Evolutionary conservation across 2,888 invertebrate species (phyloP).

Genomic region (Malacosoma neustria): DNA sequence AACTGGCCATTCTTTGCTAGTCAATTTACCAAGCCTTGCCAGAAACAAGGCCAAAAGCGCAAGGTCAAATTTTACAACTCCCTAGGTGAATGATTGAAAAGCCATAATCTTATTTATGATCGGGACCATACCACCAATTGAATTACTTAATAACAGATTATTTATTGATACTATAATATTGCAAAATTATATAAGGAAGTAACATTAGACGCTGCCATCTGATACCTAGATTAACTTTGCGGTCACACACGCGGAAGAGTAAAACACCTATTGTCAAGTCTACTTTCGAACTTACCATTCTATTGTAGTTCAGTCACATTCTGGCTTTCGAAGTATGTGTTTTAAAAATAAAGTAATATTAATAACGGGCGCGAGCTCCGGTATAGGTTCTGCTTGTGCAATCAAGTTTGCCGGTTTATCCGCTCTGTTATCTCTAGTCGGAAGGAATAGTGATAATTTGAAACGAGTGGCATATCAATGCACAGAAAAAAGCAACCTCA

Average conservation of each 20-base stretch:
- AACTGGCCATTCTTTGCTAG: no score
- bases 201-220: neutral
- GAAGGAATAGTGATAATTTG: constrained; percentile 42
- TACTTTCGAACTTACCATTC: neutral
- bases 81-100: no score
- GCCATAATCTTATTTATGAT: no score
- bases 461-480: constrained; percentile 34
- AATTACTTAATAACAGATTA: no score
- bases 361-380: constrained; percentile 55
- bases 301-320: neutral
- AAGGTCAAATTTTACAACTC: no score
- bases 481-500: constrained; percentile 27
- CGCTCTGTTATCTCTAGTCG: constrained; percentile 40
- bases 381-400: constrained; percentile 52
- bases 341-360: constrained; percentile 50
- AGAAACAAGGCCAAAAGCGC: no score
- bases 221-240: constrained; percentile 15
- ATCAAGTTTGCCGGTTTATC: constrained; percentile 37
- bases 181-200: constrained; percentile 9
- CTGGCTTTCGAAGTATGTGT: constrained; percentile 27
- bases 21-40: no score
- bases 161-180: constrained; percentile 14
- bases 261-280: constrained; percentile 17
- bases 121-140: no score
- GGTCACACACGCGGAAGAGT: constrained; percentile 26